Evolutionary conservation across 2,797 vertebrate genomes (phyloP), one percentile per base, ranked within the genome.

Genomic region (Cirrhinus molitorella): DNA sequence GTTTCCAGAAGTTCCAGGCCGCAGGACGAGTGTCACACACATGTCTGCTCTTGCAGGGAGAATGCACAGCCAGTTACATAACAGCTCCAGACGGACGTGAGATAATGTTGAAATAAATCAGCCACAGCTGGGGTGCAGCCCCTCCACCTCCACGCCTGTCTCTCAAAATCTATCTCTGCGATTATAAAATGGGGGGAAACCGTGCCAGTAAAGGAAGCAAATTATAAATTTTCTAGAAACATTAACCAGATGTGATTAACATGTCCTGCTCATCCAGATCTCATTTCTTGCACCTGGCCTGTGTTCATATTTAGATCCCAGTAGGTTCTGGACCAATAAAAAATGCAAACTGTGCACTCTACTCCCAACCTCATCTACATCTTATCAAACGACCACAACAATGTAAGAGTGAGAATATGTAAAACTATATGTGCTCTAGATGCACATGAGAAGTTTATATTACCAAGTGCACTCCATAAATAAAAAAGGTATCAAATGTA

Each of bases 91-190:
- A 34, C 31, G 40, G 47, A 59, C 21, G 74, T 57, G 53, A 51
- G n/a, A 34, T 61, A 25, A 73, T 51, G 21, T 19, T 19, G 21
- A 63, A 65, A n/a, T 47, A 75, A 87, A 79, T 85, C 12, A 75
- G 14, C 17, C 80, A 68, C 68, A 81, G 57, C 83, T 70, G 67
- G 74, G 47, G 34, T 55, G 78, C 74, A 49, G 28, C 13, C 72
- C 37, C 77, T 83, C 28, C 65, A 51, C 23, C 43, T 57, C 73
- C 31, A 55, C 1, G n/a, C 10, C 49, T 19, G n/a, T 51, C 16
- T 71, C 55, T 25, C 23, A 37, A 23, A 13, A n/a, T 45, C 49
- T 31, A 28, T 77, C 45, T 57, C 59, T 45, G 14, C 65, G 13
- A 28, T 34, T 34, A 49, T 70, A 34, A 78, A 37, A 11, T n/a